Evolutionary conservation across 2,113 vertebrate species (phyloP), one percentile per base, ranked within the genome.

Genomic region (Leucoraja erinaceus): DNA sequence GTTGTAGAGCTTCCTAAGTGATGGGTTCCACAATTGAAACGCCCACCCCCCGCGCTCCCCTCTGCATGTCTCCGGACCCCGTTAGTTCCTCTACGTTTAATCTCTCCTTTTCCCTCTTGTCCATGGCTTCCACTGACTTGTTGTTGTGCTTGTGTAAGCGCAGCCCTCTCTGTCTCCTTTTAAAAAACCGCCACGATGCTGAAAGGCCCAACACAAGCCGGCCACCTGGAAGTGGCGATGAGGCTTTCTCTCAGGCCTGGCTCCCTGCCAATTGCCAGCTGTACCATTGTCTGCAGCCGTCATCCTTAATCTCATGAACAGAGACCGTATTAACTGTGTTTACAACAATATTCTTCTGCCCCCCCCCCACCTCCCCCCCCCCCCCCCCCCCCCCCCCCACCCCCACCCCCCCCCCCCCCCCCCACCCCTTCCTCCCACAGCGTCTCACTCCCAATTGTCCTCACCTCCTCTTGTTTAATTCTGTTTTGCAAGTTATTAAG

Each of bases 401-500:
- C n/a, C n/a, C n/a, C n/a, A n/a, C 22, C 95, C 95, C 96, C 95
- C n/a, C n/a, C n/a, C n/a, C n/a, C 38, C 96, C 95, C 96, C 96
- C 95, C 96, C 94, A 94, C 94, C 66, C 96, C 95, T 95, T 95
- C 96, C 95, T 95, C 93, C 77, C 95, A 95, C 96, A 95, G 96
- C 95, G 96, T 97, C 95, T 96, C 94, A 94, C 94, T 96, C 94
- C 59, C 95, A 95, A 97, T 98, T 97, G 97, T 98, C 96, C 96
- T 93, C 94, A 96, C 95, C 95, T 95, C 96, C 96, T 96, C 96
- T 97, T 97, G 96, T 97, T 97, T 97, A 97, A 97, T 97, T 95
- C 97, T 98, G 97, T 97, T 98, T 97, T 97, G 97, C 97, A 97
- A 97, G 97, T 97, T 97, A 98, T 97, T 97, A 97, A 97, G 96